Percentiles rank a stretch among this genome's conserved stretches.
phyloP scores from a whole-genome alignment of 92 coral and sea anemone species.

The Porites rus region DNA sequence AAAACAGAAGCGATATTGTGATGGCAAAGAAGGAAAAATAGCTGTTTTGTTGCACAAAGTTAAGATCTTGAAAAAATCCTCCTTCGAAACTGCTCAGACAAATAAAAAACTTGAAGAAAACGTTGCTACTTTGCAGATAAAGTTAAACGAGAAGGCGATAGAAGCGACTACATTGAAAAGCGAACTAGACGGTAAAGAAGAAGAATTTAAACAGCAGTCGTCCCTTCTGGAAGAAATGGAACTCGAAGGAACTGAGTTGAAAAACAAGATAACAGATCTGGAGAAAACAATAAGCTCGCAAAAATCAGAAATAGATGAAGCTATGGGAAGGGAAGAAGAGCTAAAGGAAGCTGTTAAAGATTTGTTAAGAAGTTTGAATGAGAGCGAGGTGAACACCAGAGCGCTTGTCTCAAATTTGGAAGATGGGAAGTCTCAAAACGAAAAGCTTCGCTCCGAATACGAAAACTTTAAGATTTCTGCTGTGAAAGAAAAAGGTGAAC shows the following conservation, averaged over 20 bases:
- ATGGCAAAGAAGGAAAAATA: conserved; percentile 24
- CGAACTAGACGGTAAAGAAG: background rate
- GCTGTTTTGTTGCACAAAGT: conserved; percentile 27
- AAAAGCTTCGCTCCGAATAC: conserved; percentile 31
- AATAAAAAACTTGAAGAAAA: conserved; percentile 33
- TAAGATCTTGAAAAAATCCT: conserved; percentile 24
- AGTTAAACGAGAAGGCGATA: conserved; percentile 34
- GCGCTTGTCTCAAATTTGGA: conserved; percentile 19
- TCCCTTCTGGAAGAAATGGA: conserved; percentile 33
- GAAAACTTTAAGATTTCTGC: conserved; percentile 30
- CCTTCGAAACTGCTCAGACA: conserved; percentile 32
- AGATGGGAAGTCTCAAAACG: conserved; percentile 1
- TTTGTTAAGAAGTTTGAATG: conserved; percentile 13
- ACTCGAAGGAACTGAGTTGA: conserved; percentile 11
- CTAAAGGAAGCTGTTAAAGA: conserved; percentile 36
- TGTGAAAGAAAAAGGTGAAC: background rate
- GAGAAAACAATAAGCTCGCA: background rate
- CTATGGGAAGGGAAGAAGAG: conserved; percentile 16
- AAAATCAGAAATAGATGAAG: conserved; percentile 31
- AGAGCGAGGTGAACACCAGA: conserved; percentile 22
- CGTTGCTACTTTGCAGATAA: conserved; percentile 28
- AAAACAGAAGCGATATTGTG: conserved; percentile 1
- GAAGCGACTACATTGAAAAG: conserved; percentile 4
- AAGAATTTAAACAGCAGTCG: background rate
- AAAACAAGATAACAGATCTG: conserved; percentile 33